These are phyloP conservation scores for Tetrao urogallus DNA, from an alignment of 2,113 vertebrate species.

Conservation along the genomic window DNA sequence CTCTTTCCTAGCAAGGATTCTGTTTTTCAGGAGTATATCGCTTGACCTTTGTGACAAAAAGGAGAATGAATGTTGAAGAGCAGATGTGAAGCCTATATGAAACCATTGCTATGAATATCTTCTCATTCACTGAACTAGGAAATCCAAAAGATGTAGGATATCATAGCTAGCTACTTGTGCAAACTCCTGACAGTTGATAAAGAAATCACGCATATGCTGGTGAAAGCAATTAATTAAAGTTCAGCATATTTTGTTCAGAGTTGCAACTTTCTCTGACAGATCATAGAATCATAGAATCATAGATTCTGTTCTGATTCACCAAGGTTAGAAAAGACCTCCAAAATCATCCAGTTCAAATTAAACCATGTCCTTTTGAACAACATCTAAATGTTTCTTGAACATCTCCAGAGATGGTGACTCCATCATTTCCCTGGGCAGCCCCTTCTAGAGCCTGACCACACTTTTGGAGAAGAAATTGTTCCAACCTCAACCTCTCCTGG, in stretches of 20 bases:
- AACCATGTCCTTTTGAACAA: too few relatives aligned
- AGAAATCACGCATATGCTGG: not conserved
- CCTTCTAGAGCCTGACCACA: too few relatives aligned
- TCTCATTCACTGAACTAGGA: not conserved
- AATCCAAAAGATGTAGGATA: not conserved
- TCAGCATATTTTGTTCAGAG: not conserved
- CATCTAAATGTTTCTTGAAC: too few relatives aligned
- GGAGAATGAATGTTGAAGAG: not conserved
- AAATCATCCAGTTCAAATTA: too few relatives aligned
- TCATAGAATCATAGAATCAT: not conserved
- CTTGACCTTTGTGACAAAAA: not conserved
- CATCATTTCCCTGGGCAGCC: too few relatives aligned
- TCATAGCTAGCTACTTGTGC: not conserved
- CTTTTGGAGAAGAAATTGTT: too few relatives aligned
- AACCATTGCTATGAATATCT: not conserved
- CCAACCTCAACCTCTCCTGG: too few relatives aligned
- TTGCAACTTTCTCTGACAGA: not conserved
- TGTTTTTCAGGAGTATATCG: not conserved
- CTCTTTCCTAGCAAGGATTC: accelerated
- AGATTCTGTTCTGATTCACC: too few relatives aligned
- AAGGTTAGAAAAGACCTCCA: too few relatives aligned
- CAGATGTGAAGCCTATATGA: not conserved
- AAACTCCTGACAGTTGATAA: not conserved
- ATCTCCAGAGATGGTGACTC: too few relatives aligned
- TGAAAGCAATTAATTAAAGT: not conserved